These are phyloP conservation scores for Phymanthus crucifer DNA, from an alignment of 92 coral and sea anemone genomes.

Conservation along the genomic window DNA sequence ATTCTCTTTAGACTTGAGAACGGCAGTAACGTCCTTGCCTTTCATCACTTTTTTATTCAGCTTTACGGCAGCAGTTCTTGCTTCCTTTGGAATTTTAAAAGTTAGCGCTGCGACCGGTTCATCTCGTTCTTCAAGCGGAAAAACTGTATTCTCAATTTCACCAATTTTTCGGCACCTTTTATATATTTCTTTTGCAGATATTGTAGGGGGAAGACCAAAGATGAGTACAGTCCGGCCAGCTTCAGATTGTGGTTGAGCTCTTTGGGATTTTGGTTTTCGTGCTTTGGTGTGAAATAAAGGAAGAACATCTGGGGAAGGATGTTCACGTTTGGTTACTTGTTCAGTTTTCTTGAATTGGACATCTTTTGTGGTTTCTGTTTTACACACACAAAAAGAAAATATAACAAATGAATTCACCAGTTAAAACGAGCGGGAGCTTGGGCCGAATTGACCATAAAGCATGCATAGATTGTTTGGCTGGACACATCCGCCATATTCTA, in stretches of 20 bases:
- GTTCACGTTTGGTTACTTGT: not conserved
- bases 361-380: not conserved
- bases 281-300: constrained; percentile 9
- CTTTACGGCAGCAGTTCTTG: constrained; percentile 66
- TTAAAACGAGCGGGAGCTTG: too few species aligned
- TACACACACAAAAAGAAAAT: too few species aligned
- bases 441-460: too few species aligned
- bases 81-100: constrained; percentile 66
- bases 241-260: constrained; percentile 57
- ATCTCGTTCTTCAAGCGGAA: constrained; percentile 74
- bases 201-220: constrained; percentile 57
- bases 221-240: constrained; percentile 81
- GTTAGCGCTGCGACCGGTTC: constrained; percentile 71
- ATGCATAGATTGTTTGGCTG: too few species aligned
- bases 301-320: not conserved
- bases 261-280: constrained; percentile 67
- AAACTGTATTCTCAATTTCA: constrained; percentile 66
- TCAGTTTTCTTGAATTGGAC: not conserved
- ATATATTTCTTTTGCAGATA: constrained; percentile 67
- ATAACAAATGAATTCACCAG: too few species aligned
- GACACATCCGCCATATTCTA: too few species aligned
- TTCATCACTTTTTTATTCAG: constrained; percentile 68
- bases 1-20: constrained; percentile 74
- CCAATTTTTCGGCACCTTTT: constrained; percentile 76
- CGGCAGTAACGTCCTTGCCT: constrained; percentile 59